These are phyloP conservation scores for Thymallus thymallus DNA, from an alignment of 2,113 vertebrate species.

Conservation along the genomic window DNA sequence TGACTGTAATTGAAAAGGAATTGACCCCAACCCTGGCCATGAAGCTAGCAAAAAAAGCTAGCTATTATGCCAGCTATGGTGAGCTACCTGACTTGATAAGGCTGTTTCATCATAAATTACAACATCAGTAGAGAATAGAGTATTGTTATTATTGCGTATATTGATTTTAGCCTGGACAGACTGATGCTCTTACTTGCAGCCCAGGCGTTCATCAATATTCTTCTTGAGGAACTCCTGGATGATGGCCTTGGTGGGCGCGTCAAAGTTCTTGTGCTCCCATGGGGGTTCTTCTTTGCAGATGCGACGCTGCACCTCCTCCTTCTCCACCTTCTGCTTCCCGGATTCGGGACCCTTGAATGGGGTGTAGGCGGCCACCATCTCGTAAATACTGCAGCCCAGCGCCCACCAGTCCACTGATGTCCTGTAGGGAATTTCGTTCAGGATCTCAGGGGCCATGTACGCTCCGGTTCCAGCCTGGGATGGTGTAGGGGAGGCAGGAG, in stretches of 20 bases:
- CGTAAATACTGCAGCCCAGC: conserved; percentile 91
- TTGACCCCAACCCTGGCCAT: too few relatives aligned
- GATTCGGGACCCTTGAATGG: conserved; percentile 84
- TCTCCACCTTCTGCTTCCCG: conserved; percentile 85
- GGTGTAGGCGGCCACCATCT: conserved; percentile 90
- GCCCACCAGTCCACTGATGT: conserved; percentile 95
- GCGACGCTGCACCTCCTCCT: conserved; percentile 88
- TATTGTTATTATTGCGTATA: neutral
- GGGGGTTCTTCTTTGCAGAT: conserved; percentile 85
- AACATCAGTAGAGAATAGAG: neutral
- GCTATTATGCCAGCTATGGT: too few relatives aligned
- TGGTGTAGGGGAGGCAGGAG: neutral
- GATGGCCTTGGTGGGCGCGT: conserved; percentile 80
- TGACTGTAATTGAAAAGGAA: too few relatives aligned
- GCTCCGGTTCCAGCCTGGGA: conserved; percentile 88
- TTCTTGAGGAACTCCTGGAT: conserved; percentile 88
- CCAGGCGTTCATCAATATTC: conserved; percentile 83
- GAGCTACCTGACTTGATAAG: neutral
- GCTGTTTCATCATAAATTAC: neutral
- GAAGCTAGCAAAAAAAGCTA: too few relatives aligned
- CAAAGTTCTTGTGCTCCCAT: conserved; percentile 84
- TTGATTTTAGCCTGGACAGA: neutral
- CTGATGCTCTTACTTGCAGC: conserved; percentile 79
- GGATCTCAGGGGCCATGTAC: conserved; percentile 94
- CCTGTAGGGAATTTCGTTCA: conserved; percentile 83